These are phyloP conservation scores for Diuraphis noxia DNA, from an alignment of 1,140 invertebrate genomes.

Conservation along the genomic window DNA sequence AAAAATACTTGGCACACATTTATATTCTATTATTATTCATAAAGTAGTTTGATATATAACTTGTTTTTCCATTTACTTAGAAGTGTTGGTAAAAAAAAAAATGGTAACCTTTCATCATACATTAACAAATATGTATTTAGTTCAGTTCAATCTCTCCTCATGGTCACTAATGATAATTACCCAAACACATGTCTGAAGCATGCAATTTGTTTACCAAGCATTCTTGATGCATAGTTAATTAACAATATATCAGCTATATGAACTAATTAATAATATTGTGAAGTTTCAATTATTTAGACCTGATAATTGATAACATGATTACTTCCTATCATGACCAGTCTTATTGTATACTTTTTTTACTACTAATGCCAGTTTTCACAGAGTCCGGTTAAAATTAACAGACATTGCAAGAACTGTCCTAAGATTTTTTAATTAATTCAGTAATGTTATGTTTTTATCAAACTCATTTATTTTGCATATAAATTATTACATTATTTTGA, in stretches of 20 bases:
- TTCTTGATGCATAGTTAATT: background rate
- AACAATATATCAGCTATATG: background rate
- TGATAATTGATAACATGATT: background rate
- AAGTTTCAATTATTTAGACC: background rate
- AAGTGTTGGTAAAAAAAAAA: too few relatives aligned
- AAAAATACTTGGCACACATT: conserved; percentile 11
- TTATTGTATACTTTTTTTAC: too few relatives aligned
- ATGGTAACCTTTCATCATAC: background rate
- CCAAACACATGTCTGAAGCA: background rate
- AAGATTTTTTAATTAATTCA: too few relatives aligned
- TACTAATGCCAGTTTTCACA: too few relatives aligned
- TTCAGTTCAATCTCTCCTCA: background rate
- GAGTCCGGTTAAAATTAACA: too few relatives aligned
- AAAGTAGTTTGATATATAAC: background rate
- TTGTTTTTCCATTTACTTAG: background rate
- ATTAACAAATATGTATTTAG: background rate
- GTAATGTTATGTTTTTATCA: too few relatives aligned
- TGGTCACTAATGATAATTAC: background rate
- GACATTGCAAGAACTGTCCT: too few relatives aligned
- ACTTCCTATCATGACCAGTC: background rate
- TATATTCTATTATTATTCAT: background rate
- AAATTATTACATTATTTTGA: too few relatives aligned
- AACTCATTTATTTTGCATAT: too few relatives aligned
- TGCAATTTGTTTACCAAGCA: background rate
- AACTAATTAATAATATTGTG: background rate